Conservation (phyloP, 2,113 vertebrate genomes). For the Gorsachius goisagi region DNA sequence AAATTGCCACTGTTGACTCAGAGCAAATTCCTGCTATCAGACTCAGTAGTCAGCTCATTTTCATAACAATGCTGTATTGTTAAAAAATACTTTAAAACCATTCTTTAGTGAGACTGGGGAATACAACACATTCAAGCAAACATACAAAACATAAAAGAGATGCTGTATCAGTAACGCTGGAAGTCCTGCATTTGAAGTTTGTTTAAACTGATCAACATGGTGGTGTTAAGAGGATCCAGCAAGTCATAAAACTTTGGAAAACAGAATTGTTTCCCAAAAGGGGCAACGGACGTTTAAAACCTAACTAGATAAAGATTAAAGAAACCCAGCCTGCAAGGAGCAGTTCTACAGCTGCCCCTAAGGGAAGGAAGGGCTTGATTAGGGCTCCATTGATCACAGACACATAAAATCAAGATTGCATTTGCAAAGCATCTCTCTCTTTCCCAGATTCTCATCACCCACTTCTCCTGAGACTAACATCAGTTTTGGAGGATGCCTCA, state of each 20-base stretch:
- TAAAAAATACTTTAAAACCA: conserved; percentile 40
- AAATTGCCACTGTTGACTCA: conserved; percentile 57
- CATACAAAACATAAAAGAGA: conserved; percentile 15
- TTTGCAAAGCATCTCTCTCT: neutral
- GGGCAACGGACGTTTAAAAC: neutral
- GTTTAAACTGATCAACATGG: conserved; percentile 3
- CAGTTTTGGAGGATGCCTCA: neutral
- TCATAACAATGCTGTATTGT: conserved; percentile 56
- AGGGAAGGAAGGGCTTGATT: neutral
- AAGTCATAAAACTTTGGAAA: neutral
- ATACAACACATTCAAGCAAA: conserved; percentile 15
- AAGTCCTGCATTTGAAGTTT: neutral
- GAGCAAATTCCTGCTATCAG: conserved; percentile 62
- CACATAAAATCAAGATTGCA: neutral
- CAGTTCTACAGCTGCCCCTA: neutral
- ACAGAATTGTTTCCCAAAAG: conserved; percentile 22
- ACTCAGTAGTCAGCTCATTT: conserved; percentile 64
- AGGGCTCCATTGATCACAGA: neutral
- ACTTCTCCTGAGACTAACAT: neutral
- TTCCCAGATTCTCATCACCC: neutral
- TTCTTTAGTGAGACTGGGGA: neutral
- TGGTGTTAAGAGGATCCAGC: neutral
- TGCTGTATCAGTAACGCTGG: neutral
- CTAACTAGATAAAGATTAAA: conserved; percentile 10
- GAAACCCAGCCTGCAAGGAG: neutral